Percentiles rank a stretch among this genome's conserved stretches.
Evolutionary conservation across 2,113 vertebrate species (phyloP).

Genomic region (Mus pahari): DNA sequence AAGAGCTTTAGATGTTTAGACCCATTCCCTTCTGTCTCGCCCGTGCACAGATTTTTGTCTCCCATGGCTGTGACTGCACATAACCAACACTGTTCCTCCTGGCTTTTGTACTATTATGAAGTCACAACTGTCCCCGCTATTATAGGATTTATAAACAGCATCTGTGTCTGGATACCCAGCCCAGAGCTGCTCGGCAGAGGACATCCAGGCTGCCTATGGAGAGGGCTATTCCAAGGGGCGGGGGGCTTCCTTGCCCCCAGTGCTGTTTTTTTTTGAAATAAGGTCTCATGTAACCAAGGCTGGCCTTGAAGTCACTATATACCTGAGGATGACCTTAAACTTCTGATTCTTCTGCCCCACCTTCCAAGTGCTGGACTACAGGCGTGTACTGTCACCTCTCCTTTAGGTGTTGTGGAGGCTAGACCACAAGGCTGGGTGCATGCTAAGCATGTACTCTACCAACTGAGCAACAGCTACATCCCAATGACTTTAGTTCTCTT

Average conservation of each 20-base stretch:
- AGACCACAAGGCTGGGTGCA: not conserved
- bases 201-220: conserved; percentile 55
- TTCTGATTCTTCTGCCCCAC: not conserved
- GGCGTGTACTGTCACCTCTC: too few species aligned
- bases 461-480: not conserved
- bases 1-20: not conserved
- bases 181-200: conserved; percentile 65
- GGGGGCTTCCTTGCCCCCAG: not conserved
- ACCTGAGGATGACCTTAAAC: not conserved
- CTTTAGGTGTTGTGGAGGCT: not conserved
- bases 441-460: not conserved
- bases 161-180: conserved; percentile 71
- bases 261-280: not conserved
- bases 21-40: conserved; percentile 60
- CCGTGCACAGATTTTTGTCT: conserved; percentile 46
- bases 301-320: not conserved
- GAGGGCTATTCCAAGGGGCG: not conserved
- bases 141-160: conserved; percentile 74
- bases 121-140: conserved; percentile 52
- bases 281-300: not conserved
- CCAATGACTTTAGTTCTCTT: not conserved
- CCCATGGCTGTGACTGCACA: not conserved
- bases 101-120: conserved; percentile 36
- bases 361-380: not conserved
- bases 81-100: conserved; percentile 38